phyloP scores from a whole-genome alignment of 2,797 vertebrate species.

The Alectoris magna region DNA sequence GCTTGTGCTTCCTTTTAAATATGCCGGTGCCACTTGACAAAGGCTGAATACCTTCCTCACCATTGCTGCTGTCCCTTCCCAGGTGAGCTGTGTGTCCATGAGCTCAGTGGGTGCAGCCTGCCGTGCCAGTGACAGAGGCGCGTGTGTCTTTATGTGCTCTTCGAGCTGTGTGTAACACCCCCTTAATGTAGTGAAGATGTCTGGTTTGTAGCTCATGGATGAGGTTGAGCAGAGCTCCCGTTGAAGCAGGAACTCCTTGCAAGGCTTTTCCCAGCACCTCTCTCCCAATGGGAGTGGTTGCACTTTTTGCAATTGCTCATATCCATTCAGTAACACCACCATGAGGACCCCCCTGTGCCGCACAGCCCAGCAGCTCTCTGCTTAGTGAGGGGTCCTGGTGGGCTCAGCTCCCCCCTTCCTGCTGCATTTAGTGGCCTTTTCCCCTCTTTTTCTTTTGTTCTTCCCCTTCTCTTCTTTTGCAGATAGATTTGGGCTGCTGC shows the following conservation, averaged over 20 bases:
- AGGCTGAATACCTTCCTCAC: background rate
- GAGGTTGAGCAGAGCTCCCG: background rate
- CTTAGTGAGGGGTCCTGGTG: background rate
- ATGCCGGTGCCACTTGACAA: background rate
- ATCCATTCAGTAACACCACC: background rate
- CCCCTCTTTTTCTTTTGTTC: background rate
- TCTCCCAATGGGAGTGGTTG: background rate
- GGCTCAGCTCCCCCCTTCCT: background rate
- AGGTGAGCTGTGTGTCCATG: accelerated
- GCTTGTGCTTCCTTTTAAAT: conserved; percentile 12
- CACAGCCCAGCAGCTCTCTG: accelerated
- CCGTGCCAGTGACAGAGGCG: background rate
- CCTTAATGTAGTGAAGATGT: background rate
- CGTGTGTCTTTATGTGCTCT: background rate
- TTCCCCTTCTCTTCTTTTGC: background rate
- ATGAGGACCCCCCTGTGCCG: background rate
- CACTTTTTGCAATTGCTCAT: background rate
- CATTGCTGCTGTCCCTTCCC: background rate
- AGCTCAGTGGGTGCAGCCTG: background rate
- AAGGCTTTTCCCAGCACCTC: background rate
- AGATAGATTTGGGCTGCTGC: background rate
- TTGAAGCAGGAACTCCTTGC: background rate
- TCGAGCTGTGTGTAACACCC: background rate
- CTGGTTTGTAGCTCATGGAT: background rate
- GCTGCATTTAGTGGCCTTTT: background rate